Evolutionary conservation across 1,140 invertebrate species (phyloP), one percentile per base, ranked within the genome.

Genomic region (Caligus rogercresseyi): DNA sequence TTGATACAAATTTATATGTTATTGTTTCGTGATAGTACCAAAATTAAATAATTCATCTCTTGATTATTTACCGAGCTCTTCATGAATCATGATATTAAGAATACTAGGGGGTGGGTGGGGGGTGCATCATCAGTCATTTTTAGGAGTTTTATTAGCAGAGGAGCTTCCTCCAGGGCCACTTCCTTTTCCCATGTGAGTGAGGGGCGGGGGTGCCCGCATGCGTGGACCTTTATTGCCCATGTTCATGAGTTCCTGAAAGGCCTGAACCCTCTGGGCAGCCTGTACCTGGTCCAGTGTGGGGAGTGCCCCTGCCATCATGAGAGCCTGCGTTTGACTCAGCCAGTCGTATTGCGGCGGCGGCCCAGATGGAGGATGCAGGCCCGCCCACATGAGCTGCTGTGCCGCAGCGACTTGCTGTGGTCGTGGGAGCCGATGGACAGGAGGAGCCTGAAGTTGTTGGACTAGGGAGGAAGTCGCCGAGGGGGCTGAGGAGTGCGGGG

Each of bases 401-500:
- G 53, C 53, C 4, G 53, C 11, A 14, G n/a, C 53, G 13, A 20
- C 53, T 54, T 19, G 53, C 53, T 54, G 53, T 15, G 53, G 53
- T 16, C 53, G 13, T 4, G 53, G 4, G 4, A 54, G 11, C 4
- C 53, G n/a, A 14, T 13, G 18, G 11, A 60, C 16, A 2, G 21
- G 53, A 26, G 61, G 61, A n/a, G 61, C 61, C 19, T 63, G 52
- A 16, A 63, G 53, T 26, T 63, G 61, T 19, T 63, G 61, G 1
- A 63, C 61, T 2, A 63, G 19, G 21, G 54, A 56, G 15, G 54
- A 56, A n/a, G n/a, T n/a, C n/a, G n/a, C n/a, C 2, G 18, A 56
- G 14, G 54, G 54, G 19, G 18, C 2, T 3, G 20, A 16, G 2
- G 1, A 18, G 16, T 20, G 16, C 15, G 60, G 1, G 14, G 31